These are phyloP conservation scores for Pelecanoides urinatrix DNA, from an alignment of 2,113 vertebrate species.

Conservation along the genomic window DNA sequence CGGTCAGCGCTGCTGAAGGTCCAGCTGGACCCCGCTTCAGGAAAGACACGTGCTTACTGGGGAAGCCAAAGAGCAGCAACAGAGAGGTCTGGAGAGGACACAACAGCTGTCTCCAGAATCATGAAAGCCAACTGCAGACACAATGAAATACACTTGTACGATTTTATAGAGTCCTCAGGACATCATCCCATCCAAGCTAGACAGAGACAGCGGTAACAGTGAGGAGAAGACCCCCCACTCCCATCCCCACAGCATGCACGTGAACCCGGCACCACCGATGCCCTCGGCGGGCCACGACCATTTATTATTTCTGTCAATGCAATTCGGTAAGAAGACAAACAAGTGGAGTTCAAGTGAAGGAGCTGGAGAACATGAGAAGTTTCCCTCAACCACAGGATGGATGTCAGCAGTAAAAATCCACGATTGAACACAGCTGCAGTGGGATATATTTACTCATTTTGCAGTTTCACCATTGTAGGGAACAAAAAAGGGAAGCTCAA, in stretches of 20 bases:
- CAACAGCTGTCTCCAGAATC: not conserved
- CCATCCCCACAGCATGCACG: accelerated
- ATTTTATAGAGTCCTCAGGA: not conserved
- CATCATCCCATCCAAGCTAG: not conserved
- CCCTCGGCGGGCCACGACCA: accelerated
- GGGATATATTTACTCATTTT: not conserved
- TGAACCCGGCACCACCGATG: accelerated
- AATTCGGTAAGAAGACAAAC: not conserved
- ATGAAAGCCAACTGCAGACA: not conserved
- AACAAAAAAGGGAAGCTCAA: not conserved
- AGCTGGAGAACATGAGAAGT: not conserved
- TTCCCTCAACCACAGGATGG: not conserved
- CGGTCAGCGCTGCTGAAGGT: accelerated
- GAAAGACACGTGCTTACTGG: accelerated
- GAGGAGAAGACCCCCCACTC: not conserved
- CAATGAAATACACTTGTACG: accelerated
- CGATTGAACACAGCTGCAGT: not conserved
- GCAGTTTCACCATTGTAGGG: not conserved
- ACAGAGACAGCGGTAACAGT: accelerated
- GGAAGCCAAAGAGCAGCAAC: too few species aligned
- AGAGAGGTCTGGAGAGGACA: not conserved
- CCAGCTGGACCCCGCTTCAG: not conserved
- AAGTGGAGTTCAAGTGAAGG: not conserved
- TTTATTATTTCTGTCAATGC: not conserved
- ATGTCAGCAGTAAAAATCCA: not conserved